Conservation (phyloP, 2,888 invertebrate genomes). For the Yponomeuta evonymella region DNA sequence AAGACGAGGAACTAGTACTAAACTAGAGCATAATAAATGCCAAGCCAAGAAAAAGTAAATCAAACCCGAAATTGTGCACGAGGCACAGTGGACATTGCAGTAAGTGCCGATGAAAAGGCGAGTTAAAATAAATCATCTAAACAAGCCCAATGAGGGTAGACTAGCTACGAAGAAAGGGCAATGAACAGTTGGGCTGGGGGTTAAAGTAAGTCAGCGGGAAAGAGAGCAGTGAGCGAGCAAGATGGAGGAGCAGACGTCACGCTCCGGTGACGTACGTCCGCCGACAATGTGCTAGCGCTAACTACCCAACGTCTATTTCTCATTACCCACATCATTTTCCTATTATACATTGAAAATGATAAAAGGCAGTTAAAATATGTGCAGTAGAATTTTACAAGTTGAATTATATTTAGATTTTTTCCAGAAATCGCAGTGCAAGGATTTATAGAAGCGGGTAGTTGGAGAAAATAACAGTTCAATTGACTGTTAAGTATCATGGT, state of each 20-base stretch:
- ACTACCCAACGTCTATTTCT: conserved; percentile 3
- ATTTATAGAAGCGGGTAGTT: neutral
- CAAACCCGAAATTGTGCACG: too few species aligned
- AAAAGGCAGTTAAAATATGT: neutral
- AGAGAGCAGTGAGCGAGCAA: conserved; percentile 36
- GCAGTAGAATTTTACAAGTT: too few species aligned
- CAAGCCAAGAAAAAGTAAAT: too few species aligned
- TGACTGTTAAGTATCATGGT: too few species aligned
- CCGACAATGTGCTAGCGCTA: conserved; percentile 16
- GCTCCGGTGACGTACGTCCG: conserved; percentile 58
- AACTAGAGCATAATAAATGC: too few species aligned
- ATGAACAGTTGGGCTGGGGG: conserved; percentile 41
- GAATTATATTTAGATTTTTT: too few species aligned
- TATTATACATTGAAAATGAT: neutral
- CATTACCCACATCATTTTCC: neutral
- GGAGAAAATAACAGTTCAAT: neutral
- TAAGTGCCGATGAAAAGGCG: conserved; percentile 10
- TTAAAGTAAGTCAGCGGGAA: conserved; percentile 35
- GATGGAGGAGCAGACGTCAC: conserved; percentile 48
- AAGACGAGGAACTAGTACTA: too few species aligned
- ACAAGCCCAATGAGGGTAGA: conserved; percentile 42
- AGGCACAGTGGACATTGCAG: neutral
- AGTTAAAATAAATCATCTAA: conserved; percentile 27
- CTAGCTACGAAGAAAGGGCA: conserved; percentile 40
- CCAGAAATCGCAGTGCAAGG: too few species aligned